A percentile compares a stretch with the other conserved stretches of the same genome.
Evolutionary conservation across 1,140 invertebrate species (phyloP).

Genomic region (Oedothorax gibbosus): DNA sequence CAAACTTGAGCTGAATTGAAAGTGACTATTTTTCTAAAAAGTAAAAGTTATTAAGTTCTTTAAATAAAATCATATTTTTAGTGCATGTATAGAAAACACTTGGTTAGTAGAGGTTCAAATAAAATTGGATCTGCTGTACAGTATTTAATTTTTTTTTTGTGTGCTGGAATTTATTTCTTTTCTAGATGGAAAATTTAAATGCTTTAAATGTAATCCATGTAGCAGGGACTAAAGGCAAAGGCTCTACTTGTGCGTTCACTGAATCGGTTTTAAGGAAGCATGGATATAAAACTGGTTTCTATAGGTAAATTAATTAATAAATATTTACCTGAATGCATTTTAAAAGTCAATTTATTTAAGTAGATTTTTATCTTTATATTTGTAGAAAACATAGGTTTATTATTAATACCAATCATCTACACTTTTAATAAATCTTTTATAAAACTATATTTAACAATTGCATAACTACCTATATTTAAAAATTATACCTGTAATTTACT

Average conservation of each 20-base stretch:
- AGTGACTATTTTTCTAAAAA: neutral
- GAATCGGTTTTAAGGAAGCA: conserved; percentile 89
- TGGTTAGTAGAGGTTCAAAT: neutral
- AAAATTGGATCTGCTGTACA: neutral
- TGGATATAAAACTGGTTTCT: conserved; percentile 94
- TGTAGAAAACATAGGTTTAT: neutral
- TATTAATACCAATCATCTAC: too few relatives aligned
- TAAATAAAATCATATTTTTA: neutral
- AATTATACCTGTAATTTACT: too few relatives aligned
- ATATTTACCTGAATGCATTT: neutral
- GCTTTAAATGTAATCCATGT: conserved; percentile 89
- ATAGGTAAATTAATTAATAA: conserved; percentile 69
- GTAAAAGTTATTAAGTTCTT: neutral
- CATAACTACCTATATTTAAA: too few relatives aligned
- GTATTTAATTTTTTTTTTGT: neutral
- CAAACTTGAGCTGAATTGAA: too few relatives aligned
- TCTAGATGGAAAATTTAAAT: conserved; percentile 67
- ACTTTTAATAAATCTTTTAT: too few relatives aligned
- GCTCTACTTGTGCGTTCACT: conserved; percentile 91
- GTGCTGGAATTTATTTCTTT: neutral
- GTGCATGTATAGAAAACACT: neutral
- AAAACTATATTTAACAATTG: too few relatives aligned
- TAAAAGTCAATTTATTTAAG: neutral
- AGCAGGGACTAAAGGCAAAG: conserved; percentile 93
- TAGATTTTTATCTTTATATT: neutral